These are phyloP conservation scores for Ammodytes dubius DNA, from an alignment of 2,113 vertebrate species.

Conservation along the genomic window DNA sequence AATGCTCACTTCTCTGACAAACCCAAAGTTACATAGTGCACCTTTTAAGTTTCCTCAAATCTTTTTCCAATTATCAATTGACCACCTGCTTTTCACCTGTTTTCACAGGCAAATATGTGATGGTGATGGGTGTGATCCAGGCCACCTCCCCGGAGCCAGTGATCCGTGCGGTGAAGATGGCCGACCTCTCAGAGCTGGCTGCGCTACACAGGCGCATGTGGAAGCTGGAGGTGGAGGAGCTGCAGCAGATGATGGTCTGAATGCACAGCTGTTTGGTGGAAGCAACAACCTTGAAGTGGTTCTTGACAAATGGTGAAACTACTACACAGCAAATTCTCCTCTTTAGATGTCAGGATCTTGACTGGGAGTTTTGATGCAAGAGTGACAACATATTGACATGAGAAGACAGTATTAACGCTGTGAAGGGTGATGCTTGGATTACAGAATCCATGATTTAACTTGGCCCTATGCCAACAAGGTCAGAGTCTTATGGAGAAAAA, in stretches of 20 bases:
- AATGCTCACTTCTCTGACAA: background rate
- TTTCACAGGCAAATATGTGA: conserved; percentile 92
- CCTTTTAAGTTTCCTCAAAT: conserved; percentile 3
- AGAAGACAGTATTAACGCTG: background rate
- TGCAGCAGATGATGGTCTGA: conserved; percentile 86
- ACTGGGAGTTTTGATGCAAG: background rate
- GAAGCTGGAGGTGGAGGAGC: conserved; percentile 93
- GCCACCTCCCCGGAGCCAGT: conserved; percentile 89
- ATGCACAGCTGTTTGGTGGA: background rate
- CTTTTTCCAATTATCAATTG: conserved; percentile 24
- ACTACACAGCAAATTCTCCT: background rate
- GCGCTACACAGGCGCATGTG: conserved; percentile 87
- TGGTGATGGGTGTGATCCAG: conserved; percentile 93
- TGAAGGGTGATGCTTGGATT: background rate
- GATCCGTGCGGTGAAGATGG: conserved; percentile 93
- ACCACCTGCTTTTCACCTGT: conserved; percentile 21
- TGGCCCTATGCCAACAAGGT: background rate
- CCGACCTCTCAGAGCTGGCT: conserved; percentile 90
- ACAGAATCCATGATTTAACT: too few relatives aligned
- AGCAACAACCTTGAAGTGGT: background rate
- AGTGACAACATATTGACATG: background rate
- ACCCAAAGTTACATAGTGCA: too few relatives aligned
- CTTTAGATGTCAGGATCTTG: background rate
- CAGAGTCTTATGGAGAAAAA: background rate
- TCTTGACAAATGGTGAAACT: background rate